These are phyloP conservation scores for Amblyteles armatorius DNA, from an alignment of 2,888 invertebrate species.

Conservation along the genomic window DNA sequence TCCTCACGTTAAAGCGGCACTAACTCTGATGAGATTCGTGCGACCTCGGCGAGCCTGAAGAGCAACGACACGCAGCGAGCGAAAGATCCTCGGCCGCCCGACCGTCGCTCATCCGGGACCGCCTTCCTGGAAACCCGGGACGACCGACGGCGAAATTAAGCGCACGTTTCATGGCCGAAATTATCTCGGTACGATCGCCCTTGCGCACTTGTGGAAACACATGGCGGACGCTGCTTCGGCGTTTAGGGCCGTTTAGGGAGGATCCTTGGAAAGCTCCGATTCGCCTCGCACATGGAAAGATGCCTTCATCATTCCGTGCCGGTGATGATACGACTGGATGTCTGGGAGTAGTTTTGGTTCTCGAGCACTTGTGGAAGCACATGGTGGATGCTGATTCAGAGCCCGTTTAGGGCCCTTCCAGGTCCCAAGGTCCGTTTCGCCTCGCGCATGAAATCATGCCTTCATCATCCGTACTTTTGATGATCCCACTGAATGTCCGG, in stretches of 20 bases:
- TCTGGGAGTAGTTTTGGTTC: background rate
- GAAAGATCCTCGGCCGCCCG: constrained; percentile 3
- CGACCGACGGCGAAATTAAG: constrained; percentile 77
- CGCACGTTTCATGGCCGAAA: constrained; percentile 58
- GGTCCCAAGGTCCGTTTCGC: too few relatives aligned
- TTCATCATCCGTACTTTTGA: too few relatives aligned
- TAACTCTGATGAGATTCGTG: constrained; percentile 77
- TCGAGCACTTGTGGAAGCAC: background rate
- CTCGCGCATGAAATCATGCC: too few relatives aligned
- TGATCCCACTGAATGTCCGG: too few relatives aligned
- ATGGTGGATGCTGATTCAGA: background rate
- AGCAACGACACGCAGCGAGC: constrained; percentile 29
- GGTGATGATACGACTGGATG: background rate
- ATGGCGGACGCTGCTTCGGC: constrained; percentile 4
- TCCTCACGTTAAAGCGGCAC: constrained; percentile 76
- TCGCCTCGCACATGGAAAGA: background rate
- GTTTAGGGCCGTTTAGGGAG: constrained; percentile 3
- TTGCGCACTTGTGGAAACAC: constrained; percentile 44
- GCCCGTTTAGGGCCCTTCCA: too few relatives aligned
- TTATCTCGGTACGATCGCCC: constrained; percentile 42
- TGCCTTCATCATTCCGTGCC: background rate
- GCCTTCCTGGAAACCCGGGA: constrained; percentile 71
- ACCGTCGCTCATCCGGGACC: constrained; percentile 37
- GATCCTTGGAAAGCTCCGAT: background rate
- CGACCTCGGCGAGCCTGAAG: constrained; percentile 57